These are phyloP conservation scores for Sebastes aleutianus DNA, from an alignment of 2,797 vertebrate species.

Conservation along the genomic window DNA sequence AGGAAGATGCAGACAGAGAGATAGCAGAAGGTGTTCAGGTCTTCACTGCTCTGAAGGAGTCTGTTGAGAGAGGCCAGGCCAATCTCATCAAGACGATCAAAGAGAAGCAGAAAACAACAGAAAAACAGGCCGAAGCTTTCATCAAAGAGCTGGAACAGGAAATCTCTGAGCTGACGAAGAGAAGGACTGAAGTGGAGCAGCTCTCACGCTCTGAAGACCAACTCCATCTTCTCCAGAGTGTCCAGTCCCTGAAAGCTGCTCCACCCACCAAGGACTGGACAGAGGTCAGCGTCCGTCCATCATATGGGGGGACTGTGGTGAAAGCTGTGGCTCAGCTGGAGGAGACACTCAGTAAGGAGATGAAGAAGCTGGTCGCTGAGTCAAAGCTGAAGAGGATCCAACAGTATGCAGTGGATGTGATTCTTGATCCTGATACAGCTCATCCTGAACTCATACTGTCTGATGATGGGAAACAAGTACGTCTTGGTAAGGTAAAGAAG, in stretches of 20 bases:
- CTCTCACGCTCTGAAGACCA: neutral
- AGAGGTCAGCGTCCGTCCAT: neutral
- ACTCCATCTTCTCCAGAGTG: neutral
- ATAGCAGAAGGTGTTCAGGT: constrained; percentile 10
- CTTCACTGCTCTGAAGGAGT: neutral
- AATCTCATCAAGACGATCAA: fast-evolving
- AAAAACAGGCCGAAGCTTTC: neutral
- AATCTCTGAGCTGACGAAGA: constrained; percentile 7
- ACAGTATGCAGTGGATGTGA: neutral
- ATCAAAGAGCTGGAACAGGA: constrained; percentile 16
- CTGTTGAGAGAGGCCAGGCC: neutral
- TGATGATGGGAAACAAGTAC: neutral
- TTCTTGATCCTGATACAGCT: neutral
- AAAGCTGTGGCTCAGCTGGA: neutral
- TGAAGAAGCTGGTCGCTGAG: fast-evolving
- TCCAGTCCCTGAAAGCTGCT: neutral
- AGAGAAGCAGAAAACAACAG: neutral
- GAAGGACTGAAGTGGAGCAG: neutral
- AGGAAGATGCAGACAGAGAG: neutral
- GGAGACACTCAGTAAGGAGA: neutral
- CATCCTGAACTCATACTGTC: fast-evolving
- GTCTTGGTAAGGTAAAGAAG: fast-evolving
- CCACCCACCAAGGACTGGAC: neutral
- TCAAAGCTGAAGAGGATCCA: neutral
- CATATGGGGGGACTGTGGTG: neutral